phyloP scores from a whole-genome alignment of 92 coral and sea anemone species.

The Pocillopora meandrina region DNA sequence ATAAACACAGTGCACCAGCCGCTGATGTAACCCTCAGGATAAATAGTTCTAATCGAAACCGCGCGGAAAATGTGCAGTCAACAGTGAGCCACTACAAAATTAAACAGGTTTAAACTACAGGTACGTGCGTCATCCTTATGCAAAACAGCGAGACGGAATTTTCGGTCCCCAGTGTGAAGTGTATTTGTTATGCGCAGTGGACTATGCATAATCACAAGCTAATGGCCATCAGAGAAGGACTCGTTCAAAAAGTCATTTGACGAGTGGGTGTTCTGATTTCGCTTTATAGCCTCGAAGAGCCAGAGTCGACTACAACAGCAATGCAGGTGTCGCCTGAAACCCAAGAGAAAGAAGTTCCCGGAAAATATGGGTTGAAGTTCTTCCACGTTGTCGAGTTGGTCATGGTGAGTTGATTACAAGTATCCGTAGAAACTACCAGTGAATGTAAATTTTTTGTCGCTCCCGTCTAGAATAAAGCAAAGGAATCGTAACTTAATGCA shows the following conservation, averaged over 20 bases:
- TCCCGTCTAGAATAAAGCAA: not conserved
- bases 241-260: not conserved
- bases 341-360: slow-evolving; percentile 51
- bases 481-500: not conserved
- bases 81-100: not conserved
- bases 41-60: too few relatives aligned
- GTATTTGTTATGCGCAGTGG: not conserved
- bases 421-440: not conserved
- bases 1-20: slow-evolving; percentile 9
- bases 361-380: slow-evolving; percentile 44
- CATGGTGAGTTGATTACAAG: slow-evolving; percentile 41
- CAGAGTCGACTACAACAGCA: not conserved
- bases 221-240: not conserved
- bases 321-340: slow-evolving; percentile 56
- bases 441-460: not conserved
- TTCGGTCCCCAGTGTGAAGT: slow-evolving; percentile 5
- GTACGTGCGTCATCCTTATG: not conserved
- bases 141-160: slow-evolving; percentile 7
- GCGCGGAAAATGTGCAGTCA: not conserved
- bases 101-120: not conserved
- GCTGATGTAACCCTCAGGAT: too few relatives aligned
- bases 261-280: not conserved
- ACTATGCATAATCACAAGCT: slow-evolving; percentile 18
- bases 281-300: not conserved
- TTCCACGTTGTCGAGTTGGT: slow-evolving; percentile 55